phyloP scores from a whole-genome alignment of 2,888 invertebrate genomes.

The Leucophora obtusa region DNA sequence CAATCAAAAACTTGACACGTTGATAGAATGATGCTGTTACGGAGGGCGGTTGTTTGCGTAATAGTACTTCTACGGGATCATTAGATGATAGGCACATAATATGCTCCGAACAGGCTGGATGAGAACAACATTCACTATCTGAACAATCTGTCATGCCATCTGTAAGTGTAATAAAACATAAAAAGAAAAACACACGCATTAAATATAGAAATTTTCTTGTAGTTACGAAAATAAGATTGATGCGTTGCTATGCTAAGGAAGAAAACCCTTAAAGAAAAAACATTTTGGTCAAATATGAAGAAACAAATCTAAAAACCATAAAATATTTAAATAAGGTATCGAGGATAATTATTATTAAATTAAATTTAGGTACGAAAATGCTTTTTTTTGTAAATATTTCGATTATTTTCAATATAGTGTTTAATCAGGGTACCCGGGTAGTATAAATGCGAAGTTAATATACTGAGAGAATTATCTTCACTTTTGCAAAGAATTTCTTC shows the following conservation, averaged over 20 bases:
- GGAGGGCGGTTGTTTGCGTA: conserved; percentile 96
- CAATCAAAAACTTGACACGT: conserved; percentile 97
- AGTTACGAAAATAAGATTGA: neutral
- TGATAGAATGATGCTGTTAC: conserved; percentile 98
- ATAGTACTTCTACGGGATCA: conserved; percentile 96
- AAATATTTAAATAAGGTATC: no score
- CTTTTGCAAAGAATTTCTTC: no score
- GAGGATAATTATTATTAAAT: no score
- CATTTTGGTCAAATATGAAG: neutral
- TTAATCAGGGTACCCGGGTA: no score
- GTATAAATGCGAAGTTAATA: no score
- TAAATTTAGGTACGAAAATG: no score
- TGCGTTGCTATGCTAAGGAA: neutral
- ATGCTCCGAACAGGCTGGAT: conserved; percentile 91
- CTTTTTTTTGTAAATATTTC: no score
- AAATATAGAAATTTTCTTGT: neutral
- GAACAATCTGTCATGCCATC: conserved; percentile 99
- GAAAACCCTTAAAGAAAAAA: neutral
- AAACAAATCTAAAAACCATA: no score
- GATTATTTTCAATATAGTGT: no score
- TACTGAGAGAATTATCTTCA: no score
- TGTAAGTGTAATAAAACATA: conserved; percentile 78
- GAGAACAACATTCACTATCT: conserved; percentile 98
- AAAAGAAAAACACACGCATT: neutral
- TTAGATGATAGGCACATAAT: conserved; percentile 97